Conservation (phyloP, 2,888 invertebrate genomes). For the Drosophila mayaguana region DNA sequence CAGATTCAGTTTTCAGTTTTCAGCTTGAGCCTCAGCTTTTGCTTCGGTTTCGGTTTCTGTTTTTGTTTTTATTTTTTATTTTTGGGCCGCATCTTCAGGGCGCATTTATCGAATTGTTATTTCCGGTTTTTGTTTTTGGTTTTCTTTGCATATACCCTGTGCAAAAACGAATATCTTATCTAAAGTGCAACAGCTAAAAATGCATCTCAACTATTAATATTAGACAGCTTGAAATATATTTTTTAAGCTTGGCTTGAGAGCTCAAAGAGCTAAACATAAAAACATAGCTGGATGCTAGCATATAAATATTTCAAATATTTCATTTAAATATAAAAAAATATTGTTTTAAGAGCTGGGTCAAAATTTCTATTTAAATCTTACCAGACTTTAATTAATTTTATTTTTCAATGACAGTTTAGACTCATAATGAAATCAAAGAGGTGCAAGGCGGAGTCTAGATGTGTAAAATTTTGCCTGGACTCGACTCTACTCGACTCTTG, state of each 20-base stretch:
- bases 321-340: too few relatives aligned
- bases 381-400: background rate
- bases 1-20: background rate
- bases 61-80: background rate
- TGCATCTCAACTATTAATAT: too few relatives aligned
- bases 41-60: conserved; percentile 1
- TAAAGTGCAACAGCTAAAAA: background rate
- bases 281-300: too few relatives aligned
- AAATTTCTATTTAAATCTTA: too few relatives aligned
- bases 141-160: conserved; percentile 16
- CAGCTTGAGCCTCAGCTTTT: conserved; percentile 6
- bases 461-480: too few relatives aligned
- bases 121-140: conserved; percentile 67
- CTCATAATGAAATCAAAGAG: background rate
- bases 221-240: too few relatives aligned
- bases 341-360: too few relatives aligned
- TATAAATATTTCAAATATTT: too few relatives aligned
- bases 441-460: background rate
- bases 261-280: too few relatives aligned
- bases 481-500: too few relatives aligned
- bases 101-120: conserved; percentile 81
- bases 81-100: conserved; percentile 62
- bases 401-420: too few relatives aligned
- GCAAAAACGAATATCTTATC: background rate
- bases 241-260: too few relatives aligned